A percentile compares a stretch with the other conserved stretches of the same genome.
These are phyloP conservation scores for Pagetopsis macropterus DNA, from an alignment of 2,797 vertebrate genomes.

Conservation along the genomic window DNA sequence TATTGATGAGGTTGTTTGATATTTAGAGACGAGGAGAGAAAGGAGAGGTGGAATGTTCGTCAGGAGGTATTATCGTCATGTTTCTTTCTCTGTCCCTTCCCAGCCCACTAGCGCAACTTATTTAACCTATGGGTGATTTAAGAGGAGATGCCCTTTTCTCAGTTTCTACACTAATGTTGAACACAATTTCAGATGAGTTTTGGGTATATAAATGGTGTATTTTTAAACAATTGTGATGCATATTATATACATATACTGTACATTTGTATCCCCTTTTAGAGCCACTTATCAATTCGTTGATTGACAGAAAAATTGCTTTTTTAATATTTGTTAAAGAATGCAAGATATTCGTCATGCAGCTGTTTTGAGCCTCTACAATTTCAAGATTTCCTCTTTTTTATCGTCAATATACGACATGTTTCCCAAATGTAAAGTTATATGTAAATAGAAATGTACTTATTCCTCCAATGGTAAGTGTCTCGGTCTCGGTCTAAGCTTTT, in stretches of 20 bases:
- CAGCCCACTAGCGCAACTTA: not conserved
- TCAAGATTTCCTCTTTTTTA: no score
- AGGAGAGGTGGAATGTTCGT: conserved; percentile 1
- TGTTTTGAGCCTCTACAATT: no score
- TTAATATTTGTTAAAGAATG: no score
- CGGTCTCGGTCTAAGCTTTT: not conserved
- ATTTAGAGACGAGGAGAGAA: conserved; percentile 58
- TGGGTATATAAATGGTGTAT: not conserved
- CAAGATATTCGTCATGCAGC: no score
- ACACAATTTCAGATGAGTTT: conserved; percentile 3
- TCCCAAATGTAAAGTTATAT: no score
- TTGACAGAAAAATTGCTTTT: no score
- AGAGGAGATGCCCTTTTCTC: not conserved
- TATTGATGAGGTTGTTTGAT: conserved; percentile 77
- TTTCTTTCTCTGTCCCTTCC: not conserved
- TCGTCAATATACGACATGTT: no score
- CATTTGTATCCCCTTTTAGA: no score
- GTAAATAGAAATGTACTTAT: not conserved
- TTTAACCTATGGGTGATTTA: conserved; percentile 4
- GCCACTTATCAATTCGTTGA: no score
- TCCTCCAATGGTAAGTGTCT: not conserved
- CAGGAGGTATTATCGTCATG: not conserved
- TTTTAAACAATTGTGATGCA: not conserved
- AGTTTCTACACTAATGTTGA: not conserved
- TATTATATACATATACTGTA: conserved; percentile 11